phyloP scores from a whole-genome alignment of 2,113 vertebrate species.

The Pomatorhinus ruficollis region DNA sequence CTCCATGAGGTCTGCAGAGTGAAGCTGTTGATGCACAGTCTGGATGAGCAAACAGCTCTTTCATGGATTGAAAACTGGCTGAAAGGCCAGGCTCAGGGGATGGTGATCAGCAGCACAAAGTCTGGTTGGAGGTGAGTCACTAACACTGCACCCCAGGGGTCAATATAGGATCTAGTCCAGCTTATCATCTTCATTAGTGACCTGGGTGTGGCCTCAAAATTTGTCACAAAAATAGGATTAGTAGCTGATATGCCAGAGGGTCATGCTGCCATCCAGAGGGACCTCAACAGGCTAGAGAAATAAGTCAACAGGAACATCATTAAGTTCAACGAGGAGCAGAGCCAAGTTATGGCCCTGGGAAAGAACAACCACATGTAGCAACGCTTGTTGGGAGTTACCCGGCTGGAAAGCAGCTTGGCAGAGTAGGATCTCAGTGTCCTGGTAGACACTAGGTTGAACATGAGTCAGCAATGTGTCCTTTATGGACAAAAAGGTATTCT shows the following conservation, averaged over 20 bases:
- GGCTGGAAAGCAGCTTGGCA: not conserved
- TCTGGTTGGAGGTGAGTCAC: rapidly evolving
- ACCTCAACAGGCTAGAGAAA: not conserved
- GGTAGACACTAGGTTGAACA: not conserved
- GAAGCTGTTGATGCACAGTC: not conserved
- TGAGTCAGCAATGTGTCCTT: not conserved
- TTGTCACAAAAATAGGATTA: not conserved
- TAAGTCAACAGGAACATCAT: not conserved
- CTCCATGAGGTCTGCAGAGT: not conserved
- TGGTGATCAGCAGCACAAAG: rapidly evolving
- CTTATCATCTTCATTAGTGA: not conserved
- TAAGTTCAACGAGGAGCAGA: not conserved
- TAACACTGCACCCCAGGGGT: not conserved
- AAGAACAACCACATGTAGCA: not conserved
- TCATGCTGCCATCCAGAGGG: not conserved
- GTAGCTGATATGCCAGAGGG: not conserved
- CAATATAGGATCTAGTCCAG: not conserved
- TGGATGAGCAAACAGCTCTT: not conserved
- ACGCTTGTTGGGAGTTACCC: not conserved
- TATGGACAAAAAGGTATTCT: not conserved
- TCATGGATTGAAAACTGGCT: not conserved
- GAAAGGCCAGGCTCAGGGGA: not conserved
- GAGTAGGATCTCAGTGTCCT: not conserved
- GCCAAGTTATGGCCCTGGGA: not conserved
- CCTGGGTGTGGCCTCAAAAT: not conserved